These are phyloP conservation scores for Craterocephalus amniculus DNA, from an alignment of 2,797 vertebrate genomes.

Conservation along the genomic window DNA sequence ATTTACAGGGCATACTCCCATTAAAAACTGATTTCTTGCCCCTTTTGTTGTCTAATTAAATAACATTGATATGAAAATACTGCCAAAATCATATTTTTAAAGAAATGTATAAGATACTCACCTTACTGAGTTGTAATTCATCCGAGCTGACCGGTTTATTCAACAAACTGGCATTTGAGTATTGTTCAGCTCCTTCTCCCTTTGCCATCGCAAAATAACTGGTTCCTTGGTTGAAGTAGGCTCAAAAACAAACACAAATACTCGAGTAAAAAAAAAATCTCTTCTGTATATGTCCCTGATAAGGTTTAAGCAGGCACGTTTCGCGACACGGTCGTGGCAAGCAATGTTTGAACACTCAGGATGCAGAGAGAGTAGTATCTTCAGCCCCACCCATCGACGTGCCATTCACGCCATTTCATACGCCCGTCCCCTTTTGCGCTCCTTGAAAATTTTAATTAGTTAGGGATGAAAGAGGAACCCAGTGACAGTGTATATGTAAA, in stretches of 20 bases:
- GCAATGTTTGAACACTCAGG: constrained; percentile 37
- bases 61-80: accelerated
- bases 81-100: background rate
- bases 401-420: background rate
- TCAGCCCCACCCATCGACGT: background rate
- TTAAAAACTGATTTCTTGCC: accelerated
- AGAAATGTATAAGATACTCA: constrained; percentile 48
- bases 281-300: background rate
- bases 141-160: constrained; percentile 66
- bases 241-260: background rate
- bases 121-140: constrained; percentile 62
- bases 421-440: constrained; percentile 15
- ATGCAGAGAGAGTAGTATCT: constrained; percentile 24
- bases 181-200: constrained; percentile 83
- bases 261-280: background rate
- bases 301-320: background rate
- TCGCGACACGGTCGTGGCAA: background rate
- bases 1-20: accelerated
- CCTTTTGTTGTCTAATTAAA: accelerated
- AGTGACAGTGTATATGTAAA: too few species aligned
- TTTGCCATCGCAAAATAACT: constrained; percentile 76
- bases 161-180: constrained; percentile 78
- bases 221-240: background rate
- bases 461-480: too few species aligned
- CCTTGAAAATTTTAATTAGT: too few species aligned